phyloP scores from a whole-genome alignment of 2,797 vertebrate genomes.

The Pseudocheirus occidentalis region DNA sequence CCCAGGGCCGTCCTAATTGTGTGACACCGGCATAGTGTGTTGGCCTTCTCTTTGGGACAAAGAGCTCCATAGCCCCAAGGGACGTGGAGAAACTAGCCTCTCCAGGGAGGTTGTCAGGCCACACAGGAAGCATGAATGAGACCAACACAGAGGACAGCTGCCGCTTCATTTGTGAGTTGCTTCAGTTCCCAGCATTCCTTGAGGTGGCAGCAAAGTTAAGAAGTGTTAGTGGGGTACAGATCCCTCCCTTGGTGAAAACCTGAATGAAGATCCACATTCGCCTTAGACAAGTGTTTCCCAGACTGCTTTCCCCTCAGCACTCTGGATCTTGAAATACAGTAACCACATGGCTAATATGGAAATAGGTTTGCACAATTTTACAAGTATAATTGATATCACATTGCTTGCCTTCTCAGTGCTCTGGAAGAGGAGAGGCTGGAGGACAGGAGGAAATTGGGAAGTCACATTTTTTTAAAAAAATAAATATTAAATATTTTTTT shows the following conservation, averaged over 20 bases:
- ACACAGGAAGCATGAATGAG: constrained; percentile 49
- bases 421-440: background rate
- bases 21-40: background rate
- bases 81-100: background rate
- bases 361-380: background rate
- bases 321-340: background rate
- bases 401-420: background rate
- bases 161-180: background rate
- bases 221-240: background rate
- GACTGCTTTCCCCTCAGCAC: background rate
- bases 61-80: background rate
- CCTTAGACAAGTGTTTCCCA: background rate
- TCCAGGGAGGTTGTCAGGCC: constrained; percentile 29
- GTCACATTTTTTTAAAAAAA: background rate
- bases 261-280: background rate
- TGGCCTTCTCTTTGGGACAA: constrained; percentile 27
- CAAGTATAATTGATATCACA: background rate
- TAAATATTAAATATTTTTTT: background rate
- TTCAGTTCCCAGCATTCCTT: background rate
- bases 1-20: background rate
- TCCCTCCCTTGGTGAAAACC: background rate
- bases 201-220: background rate
- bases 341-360: background rate
- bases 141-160: background rate
- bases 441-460: background rate